Evolutionary conservation across 2,888 invertebrate species (phyloP), one percentile per base, ranked within the genome.

Genomic region (Endomychus coccineus): DNA sequence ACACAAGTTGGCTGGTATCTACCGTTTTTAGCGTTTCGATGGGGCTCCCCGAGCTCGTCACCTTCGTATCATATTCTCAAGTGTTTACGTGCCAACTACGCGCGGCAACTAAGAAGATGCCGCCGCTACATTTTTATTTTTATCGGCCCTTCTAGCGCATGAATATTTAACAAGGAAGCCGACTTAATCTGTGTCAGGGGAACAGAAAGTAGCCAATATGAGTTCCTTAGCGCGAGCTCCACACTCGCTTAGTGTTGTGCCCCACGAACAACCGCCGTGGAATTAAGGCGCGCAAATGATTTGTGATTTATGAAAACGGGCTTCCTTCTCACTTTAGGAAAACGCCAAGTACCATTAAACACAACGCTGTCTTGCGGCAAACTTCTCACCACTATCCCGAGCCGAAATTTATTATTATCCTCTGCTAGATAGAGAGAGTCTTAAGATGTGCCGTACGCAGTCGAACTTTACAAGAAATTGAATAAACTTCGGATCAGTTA

Each of bases 151-250:
- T 68, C 69, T 65, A 62, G 64, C 60, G 63, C 68, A 72, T 71
- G 71, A 72, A 72, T 72, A 72, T 71, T 72, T 71, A 71, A 71
- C 68, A 65, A 59, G 59, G 63, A 61, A 65, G 66, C 66, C 61
- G 64, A 65, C 71, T 71, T 72, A 72, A 72, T 72, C 72, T 71
- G 70, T 69, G 71, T 67, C 70, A 62, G 59, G 71, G 71, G 71
- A 71, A 50, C 55, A 46, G 54, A 55, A 59, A 62, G 60, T 64
- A 58, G 64, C 65, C 64, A 62, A 65, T 64, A 64, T 65, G 64
- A 64, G 62, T 64, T 66, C 54, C 57, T 59, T 57, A 54, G 53
- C 49, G 48, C 50, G 39, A 25, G 28, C 46, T 44, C 44, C 45
- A 36, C 36, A 40, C 42, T 38, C 35, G 12, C 42, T 36, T n/a